These are phyloP conservation scores for Thymelicus lineola DNA, from an alignment of 2,888 invertebrate species.

Conservation along the genomic window DNA sequence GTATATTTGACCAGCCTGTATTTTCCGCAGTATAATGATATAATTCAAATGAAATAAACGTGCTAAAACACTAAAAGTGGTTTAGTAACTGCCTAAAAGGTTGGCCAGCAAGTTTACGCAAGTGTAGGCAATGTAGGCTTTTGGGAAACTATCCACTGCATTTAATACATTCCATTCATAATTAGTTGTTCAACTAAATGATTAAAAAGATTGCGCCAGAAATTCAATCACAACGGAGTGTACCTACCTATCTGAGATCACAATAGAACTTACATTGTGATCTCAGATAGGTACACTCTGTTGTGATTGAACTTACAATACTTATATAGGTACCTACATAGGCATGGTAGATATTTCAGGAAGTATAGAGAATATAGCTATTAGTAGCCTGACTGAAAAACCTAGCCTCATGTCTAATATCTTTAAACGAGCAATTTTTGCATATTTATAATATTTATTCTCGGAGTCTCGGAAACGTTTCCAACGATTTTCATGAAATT, in stretches of 20 bases:
- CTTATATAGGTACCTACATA: too few relatives aligned
- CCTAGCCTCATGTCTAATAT: too few relatives aligned
- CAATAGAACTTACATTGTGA: too few relatives aligned
- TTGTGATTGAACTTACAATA: too few relatives aligned
- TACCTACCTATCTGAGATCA: neutral
- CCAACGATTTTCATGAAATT: too few relatives aligned
- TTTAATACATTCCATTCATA: constrained; percentile 24
- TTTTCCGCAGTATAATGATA: constrained; percentile 19
- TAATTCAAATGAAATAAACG: constrained; percentile 31
- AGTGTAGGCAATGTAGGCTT: neutral
- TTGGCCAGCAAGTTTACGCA: constrained; percentile 29
- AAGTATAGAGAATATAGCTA: too few relatives aligned
- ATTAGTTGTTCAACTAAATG: constrained; percentile 5
- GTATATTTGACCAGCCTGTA: constrained; percentile 7
- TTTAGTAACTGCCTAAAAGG: constrained; percentile 25
- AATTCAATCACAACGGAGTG: neutral
- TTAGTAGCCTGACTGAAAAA: too few relatives aligned
- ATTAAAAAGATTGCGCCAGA: constrained; percentile 21
- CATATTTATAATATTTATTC: too few relatives aligned
- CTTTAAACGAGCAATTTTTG: too few relatives aligned
- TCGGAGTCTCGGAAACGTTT: too few relatives aligned
- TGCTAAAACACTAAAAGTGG: constrained; percentile 17
- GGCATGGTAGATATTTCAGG: too few relatives aligned
- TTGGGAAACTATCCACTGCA: constrained; percentile 9
- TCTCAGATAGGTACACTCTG: too few relatives aligned